Evolutionary conservation across 1,140 invertebrate species (phyloP).

Genomic region (Drosophila kanapiae): DNA sequence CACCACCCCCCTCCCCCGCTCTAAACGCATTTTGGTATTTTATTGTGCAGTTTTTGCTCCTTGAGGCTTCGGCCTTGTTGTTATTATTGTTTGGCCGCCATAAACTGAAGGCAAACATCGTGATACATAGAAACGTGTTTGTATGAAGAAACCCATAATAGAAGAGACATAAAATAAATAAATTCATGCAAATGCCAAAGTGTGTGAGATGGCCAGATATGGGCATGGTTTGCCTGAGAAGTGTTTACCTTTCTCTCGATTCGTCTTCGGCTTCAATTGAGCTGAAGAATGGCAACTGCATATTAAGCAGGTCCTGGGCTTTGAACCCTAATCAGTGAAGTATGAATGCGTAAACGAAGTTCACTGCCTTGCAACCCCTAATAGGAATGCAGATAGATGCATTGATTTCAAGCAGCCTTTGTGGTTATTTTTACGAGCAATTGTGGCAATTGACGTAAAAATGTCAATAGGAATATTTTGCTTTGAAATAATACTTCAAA

Average conservation of each 20-base stretch:
- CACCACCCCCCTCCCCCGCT: neutral
- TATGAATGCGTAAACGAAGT: slow-evolving; percentile 12
- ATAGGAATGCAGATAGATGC: neutral
- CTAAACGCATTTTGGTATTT: slow-evolving; percentile 57
- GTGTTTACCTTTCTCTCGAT: slow-evolving; percentile 69
- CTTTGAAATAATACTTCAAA: neutral
- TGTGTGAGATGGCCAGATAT: slow-evolving; percentile 35
- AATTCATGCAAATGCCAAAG: slow-evolving; percentile 72
- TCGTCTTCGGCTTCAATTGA: slow-evolving; percentile 43
- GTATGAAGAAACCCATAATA: slow-evolving; percentile 29
- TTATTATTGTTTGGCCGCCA: slow-evolving; percentile 56
- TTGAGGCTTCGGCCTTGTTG: slow-evolving; percentile 55
- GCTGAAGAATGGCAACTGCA: slow-evolving; percentile 71
- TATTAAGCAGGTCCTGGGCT: slow-evolving; percentile 61
- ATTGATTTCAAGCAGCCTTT: slow-evolving; percentile 10
- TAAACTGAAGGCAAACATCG: slow-evolving; percentile 47
- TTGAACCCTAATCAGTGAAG: slow-evolving; percentile 27
- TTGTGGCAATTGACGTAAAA: slow-evolving; percentile 1
- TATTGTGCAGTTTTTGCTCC: slow-evolving; percentile 71
- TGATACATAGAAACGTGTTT: slow-evolving; percentile 7
- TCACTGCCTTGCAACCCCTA: slow-evolving; percentile 1
- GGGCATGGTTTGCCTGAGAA: slow-evolving; percentile 59
- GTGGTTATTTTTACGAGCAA: slow-evolving; percentile 11
- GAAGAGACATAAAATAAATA: slow-evolving; percentile 79
- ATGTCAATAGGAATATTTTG: neutral